Evolutionary conservation across 2,888 invertebrate genomes (phyloP).

Genomic region (Catocala fraxini): DNA sequence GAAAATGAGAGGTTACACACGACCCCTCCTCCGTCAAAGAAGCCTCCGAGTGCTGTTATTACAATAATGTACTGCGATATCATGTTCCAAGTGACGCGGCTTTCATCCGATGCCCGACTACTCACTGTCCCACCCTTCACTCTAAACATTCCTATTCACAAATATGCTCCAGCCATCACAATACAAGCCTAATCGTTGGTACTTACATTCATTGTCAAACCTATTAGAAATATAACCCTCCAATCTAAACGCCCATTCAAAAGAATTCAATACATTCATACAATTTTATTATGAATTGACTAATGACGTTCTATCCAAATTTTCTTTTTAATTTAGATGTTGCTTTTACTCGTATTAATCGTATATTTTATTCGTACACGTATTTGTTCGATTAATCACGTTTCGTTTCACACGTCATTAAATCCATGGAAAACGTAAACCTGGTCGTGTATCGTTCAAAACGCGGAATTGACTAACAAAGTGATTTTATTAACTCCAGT

Average conservation of each 20-base stretch:
- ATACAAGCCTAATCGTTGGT: slow-evolving; percentile 13
- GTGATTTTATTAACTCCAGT: slow-evolving; percentile 73
- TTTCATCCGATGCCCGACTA: slow-evolving; percentile 54
- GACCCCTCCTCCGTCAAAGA: slow-evolving; percentile 78
- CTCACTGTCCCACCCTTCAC: slow-evolving; percentile 27
- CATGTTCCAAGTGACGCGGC: slow-evolving; percentile 69
- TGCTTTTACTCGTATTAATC: slow-evolving; percentile 24
- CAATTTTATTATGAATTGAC: slow-evolving; percentile 23
- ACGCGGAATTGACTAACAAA: slow-evolving; percentile 68
- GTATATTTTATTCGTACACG: slow-evolving; percentile 17
- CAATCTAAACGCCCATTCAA: slow-evolving; percentile 29
- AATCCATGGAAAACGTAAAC: slow-evolving; percentile 35
- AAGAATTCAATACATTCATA: slow-evolving; percentile 31
- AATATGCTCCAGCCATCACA: slow-evolving; percentile 18
- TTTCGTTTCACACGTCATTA: slow-evolving; percentile 31
- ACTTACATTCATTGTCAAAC: slow-evolving; percentile 4
- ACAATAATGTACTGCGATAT: slow-evolving; percentile 83
- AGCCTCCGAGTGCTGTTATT: slow-evolving; percentile 81
- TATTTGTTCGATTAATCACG: slow-evolving; percentile 27
- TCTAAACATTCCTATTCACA: slow-evolving; percentile 17
- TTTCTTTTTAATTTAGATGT: slow-evolving; percentile 27
- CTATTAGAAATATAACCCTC: slow-evolving; percentile 24
- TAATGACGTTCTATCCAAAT: slow-evolving; percentile 32
- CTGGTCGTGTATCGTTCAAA: slow-evolving; percentile 29
- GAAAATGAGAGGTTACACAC: slow-evolving; percentile 86